These are phyloP conservation scores for Patella pellucida DNA, from an alignment of 2,888 invertebrate genomes.

Conservation along the genomic window DNA sequence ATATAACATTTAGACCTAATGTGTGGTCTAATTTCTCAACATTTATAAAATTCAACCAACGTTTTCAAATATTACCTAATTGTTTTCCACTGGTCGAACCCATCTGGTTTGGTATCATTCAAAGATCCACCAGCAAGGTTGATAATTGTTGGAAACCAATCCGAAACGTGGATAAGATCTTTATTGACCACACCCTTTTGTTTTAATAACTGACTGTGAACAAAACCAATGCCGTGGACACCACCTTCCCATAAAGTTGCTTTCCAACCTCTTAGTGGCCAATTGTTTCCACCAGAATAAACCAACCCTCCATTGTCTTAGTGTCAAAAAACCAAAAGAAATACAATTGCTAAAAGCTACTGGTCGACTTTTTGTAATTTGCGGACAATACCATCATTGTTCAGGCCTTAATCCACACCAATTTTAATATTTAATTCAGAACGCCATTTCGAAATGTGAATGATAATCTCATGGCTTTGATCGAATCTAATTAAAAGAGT, in stretches of 20 bases:
- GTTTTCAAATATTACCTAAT: constrained; percentile 30
- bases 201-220: constrained; percentile 50
- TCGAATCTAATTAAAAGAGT: too few species aligned
- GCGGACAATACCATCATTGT: too few species aligned
- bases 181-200: constrained; percentile 31
- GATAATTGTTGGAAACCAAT: constrained; percentile 68
- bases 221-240: constrained; percentile 66
- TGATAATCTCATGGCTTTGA: too few species aligned
- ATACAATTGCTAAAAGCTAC: too few species aligned
- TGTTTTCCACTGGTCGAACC: constrained; percentile 43
- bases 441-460: too few species aligned
- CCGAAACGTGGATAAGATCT: constrained; percentile 66
- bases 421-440: too few species aligned
- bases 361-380: too few species aligned
- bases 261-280: constrained; percentile 68
- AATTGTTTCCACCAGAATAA: constrained; percentile 65
- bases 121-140: constrained; percentile 55
- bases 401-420: too few species aligned
- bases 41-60: too few species aligned
- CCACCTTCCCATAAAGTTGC: constrained; percentile 68
- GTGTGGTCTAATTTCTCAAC: too few species aligned
- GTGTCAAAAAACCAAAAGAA: constrained; percentile 14
- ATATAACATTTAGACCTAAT: too few species aligned
- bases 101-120: constrained; percentile 53
- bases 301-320: constrained; percentile 73